Evolutionary conservation across 2,113 vertebrate genomes (phyloP).

Genomic region (Paramormyrops kingsleyae): DNA sequence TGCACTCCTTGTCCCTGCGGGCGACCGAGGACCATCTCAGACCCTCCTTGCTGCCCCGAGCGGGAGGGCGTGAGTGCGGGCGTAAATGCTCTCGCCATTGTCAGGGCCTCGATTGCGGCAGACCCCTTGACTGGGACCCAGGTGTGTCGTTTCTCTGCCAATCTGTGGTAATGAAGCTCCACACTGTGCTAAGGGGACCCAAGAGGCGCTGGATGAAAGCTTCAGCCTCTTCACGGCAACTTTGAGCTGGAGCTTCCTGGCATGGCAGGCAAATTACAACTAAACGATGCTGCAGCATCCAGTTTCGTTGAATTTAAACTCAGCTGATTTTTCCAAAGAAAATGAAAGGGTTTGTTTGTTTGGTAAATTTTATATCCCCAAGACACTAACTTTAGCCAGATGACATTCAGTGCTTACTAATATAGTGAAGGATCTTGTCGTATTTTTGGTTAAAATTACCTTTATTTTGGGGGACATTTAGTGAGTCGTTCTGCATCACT

Average conservation of each 20-base stretch:
- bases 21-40: not conserved
- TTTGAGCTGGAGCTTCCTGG: slow-evolving; percentile 7
- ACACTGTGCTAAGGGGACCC: not conserved
- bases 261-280: not conserved
- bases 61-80: slow-evolving; percentile 13
- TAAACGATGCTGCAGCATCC: not conserved
- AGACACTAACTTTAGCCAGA: not conserved
- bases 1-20: not conserved
- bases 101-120: slow-evolving; percentile 44
- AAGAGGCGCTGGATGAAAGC: slow-evolving; percentile 30
- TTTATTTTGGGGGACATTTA: not conserved
- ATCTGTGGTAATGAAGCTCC: slow-evolving; percentile 51
- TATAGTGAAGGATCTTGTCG: not conserved
- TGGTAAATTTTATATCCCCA: not conserved
- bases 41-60: not conserved
- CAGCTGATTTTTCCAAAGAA: not conserved
- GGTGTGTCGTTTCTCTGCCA: slow-evolving; percentile 53
- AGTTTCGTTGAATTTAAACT: not conserved
- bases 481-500: not conserved
- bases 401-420: not conserved
- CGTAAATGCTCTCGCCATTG: slow-evolving; percentile 29
- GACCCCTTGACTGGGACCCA: slow-evolving; percentile 52
- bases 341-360: not conserved
- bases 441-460: not conserved
- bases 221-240: not conserved